Conservation (phyloP, 1,140 invertebrate genomes). For the Paraescarpia echinospica region DNA sequence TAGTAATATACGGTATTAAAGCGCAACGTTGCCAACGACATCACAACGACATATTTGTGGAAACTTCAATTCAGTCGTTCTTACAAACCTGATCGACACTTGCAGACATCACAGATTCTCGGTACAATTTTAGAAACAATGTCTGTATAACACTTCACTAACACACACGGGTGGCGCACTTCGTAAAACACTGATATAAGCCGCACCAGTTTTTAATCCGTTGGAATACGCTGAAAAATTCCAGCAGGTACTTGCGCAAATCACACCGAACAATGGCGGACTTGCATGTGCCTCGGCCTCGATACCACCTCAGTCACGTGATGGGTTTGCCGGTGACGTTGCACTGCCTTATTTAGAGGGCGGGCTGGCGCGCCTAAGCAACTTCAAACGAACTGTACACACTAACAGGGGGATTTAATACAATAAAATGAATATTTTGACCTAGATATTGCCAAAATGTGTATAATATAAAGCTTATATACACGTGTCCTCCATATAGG, state of each 20-base stretch:
- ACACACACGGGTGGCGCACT: neutral
- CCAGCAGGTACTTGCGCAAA: conserved; percentile 16
- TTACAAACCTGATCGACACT: conserved; percentile 17
- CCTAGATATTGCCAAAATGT: neutral
- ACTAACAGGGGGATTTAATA: neutral
- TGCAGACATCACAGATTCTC: conserved; percentile 13
- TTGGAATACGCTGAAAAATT: conserved; percentile 12
- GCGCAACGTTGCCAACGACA: conserved; percentile 1
- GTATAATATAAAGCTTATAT: neutral
- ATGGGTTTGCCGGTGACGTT: neutral
- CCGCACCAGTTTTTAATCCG: neutral
- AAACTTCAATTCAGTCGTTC: neutral
- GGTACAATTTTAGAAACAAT: neutral
- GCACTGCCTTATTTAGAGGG: neutral
- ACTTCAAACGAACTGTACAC: neutral
- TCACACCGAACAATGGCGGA: conserved; percentile 16
- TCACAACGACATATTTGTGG: conserved; percentile 12
- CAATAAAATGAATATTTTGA: neutral
- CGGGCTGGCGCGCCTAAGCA: neutral
- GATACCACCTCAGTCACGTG: neutral
- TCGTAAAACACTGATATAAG: conserved; percentile 7
- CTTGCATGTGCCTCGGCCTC: conserved; percentile 18
- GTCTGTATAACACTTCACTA: conserved; percentile 4
- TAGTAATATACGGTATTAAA: neutral
- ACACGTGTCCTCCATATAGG: neutral